phyloP scores from a whole-genome alignment of 2,113 vertebrate genomes.

The Gobiocypris rarus region DNA sequence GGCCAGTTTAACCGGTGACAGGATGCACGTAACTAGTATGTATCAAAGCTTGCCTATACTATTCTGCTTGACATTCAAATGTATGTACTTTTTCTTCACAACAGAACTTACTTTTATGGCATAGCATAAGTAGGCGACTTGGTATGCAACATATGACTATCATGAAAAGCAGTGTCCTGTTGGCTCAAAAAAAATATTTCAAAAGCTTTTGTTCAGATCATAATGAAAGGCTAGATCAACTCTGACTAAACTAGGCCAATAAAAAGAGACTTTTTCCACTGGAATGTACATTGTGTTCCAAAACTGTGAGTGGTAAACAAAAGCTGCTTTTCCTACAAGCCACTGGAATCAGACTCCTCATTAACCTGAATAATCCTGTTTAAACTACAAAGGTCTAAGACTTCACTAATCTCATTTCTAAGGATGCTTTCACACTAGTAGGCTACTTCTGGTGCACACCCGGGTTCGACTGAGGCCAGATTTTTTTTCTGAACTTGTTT shows the following conservation, averaged over 20 bases:
- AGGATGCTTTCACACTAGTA: too few relatives aligned
- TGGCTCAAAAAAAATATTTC: not conserved
- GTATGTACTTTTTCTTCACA: too few relatives aligned
- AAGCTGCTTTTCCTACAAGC: not conserved
- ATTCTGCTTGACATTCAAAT: too few relatives aligned
- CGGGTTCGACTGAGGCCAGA: too few relatives aligned
- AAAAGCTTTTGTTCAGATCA: constrained; percentile 35
- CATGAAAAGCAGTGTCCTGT: not conserved
- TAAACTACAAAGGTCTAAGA: not conserved
- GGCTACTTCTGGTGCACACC: too few relatives aligned
- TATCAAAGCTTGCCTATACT: too few relatives aligned
- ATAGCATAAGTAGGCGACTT: too few relatives aligned
- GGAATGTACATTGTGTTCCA: constrained; percentile 38
- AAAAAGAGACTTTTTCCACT: not conserved
- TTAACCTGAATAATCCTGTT: not conserved
- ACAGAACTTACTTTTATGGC: too few relatives aligned
- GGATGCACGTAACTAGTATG: too few relatives aligned
- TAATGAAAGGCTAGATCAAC: constrained; percentile 1
- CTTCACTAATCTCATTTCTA: not conserved
- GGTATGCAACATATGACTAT: not conserved
- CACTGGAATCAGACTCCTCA: not conserved
- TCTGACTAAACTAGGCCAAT: constrained; percentile 16
- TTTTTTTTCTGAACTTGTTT: not conserved
- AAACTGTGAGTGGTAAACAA: constrained; percentile 11
- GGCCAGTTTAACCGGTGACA: too few relatives aligned